Percentiles rank a stretch among this genome's conserved stretches.
Evolutionary conservation across 2,888 invertebrate species (phyloP).

Genomic region (Ariolimax columbianus): DNA sequence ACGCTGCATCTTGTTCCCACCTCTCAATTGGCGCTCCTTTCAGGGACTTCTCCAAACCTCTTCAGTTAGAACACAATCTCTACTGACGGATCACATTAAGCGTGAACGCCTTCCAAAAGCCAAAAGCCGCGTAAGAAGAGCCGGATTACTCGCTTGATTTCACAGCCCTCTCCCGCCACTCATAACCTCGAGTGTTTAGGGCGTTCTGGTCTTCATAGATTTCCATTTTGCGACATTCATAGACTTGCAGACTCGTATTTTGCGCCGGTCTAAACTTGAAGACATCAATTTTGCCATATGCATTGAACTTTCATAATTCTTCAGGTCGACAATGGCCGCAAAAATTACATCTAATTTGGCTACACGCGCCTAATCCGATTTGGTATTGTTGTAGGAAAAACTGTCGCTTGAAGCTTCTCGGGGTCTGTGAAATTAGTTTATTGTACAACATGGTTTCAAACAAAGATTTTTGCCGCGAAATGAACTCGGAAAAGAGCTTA

Average conservation of each 20-base stretch:
- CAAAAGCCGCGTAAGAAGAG: conserved; percentile 14
- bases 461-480: not conserved
- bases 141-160: conserved; percentile 44
- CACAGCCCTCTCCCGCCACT: conserved; percentile 2
- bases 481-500: conserved; percentile 18
- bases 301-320: not conserved
- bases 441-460: not conserved
- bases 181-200: not conserved
- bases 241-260: conserved; percentile 11
- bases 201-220: conserved; percentile 11
- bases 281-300: not conserved
- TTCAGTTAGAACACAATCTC: not conserved
- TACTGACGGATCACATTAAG: conserved; percentile 17
- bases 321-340: conserved; percentile 15
- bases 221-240: conserved; percentile 2
- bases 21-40: not conserved
- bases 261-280: not conserved
- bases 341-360: conserved; percentile 11
- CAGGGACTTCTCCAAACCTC: not conserved
- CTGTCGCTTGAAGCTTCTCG: not conserved
- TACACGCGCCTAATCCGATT: conserved; percentile 6
- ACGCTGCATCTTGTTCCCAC: not conserved
- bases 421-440: conserved; percentile 16
- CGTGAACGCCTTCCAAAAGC: conserved; percentile 31
- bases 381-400: not conserved